A percentile compares a stretch with the other conserved stretches of the same genome.
Evolutionary conservation across 2,113 vertebrate species (phyloP).

Genomic region (Pluvialis apricaria): DNA sequence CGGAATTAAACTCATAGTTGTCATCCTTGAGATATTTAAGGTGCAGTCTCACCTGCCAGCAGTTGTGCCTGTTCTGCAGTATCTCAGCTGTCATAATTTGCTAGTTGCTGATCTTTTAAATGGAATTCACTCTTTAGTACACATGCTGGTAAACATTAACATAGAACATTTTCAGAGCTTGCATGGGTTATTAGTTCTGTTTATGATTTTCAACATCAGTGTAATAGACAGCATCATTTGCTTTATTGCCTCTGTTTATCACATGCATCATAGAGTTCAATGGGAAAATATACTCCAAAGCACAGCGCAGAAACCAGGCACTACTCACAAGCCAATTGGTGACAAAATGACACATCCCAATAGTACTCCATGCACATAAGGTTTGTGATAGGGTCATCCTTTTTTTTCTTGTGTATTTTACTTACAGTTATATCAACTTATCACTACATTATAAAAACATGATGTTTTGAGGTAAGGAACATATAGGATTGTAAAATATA

Average conservation of each 20-base stretch:
- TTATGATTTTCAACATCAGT: not conserved
- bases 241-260: not conserved
- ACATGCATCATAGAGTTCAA: not conserved
- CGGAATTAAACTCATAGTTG: not conserved
- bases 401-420: not conserved
- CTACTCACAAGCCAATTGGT: not conserved
- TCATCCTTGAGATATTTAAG: not conserved
- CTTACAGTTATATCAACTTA: not conserved
- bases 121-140: not conserved
- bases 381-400: not conserved
- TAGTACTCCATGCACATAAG: not conserved
- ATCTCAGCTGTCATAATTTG: not conserved
- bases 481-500: not conserved
- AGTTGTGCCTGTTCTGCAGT: not conserved
- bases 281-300: not conserved
- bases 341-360: not conserved
- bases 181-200: not conserved
- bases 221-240: not conserved
- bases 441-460: not conserved
- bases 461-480: not conserved
- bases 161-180: not conserved
- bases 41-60: not conserved
- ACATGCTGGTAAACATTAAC: not conserved
- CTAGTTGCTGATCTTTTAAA: not conserved
- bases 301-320: not conserved